A percentile compares a stretch with the other conserved stretches of the same genome.
Evolutionary conservation across 35 echinoderm and acorn worm genomes (phyloP).

Genomic region (Antedon bifida): DNA sequence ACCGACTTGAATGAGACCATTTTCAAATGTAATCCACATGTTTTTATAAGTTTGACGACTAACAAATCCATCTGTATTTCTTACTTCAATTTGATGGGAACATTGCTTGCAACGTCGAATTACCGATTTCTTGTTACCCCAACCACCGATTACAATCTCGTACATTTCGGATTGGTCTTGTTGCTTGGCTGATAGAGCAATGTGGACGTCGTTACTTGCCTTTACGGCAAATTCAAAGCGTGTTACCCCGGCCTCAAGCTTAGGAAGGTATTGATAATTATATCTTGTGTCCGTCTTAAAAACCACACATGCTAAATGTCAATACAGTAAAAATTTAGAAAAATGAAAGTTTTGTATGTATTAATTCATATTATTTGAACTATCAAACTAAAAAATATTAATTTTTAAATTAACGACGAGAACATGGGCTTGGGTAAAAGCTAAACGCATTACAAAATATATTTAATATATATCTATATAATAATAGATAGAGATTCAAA

Average conservation of each 20-base stretch:
- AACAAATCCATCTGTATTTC: neutral
- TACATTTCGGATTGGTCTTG: neutral
- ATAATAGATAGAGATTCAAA: too few species aligned
- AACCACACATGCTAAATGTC: conserved; percentile 34
- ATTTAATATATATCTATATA: too few species aligned
- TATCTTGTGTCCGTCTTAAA: conserved; percentile 23
- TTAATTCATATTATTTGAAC: too few species aligned
- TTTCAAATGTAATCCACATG: neutral
- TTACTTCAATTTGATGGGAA: neutral
- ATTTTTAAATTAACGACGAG: too few species aligned
- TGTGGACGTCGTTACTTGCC: neutral
- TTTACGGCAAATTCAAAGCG: neutral
- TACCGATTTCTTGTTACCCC: neutral
- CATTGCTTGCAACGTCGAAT: conserved; percentile 1
- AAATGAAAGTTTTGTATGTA: too few species aligned
- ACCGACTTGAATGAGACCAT: neutral
- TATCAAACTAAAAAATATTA: too few species aligned
- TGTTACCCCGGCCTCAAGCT: neutral
- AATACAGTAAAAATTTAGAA: neutral
- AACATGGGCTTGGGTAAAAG: too few species aligned
- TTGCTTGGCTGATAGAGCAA: neutral
- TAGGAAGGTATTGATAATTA: conserved; percentile 39
- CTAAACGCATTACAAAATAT: too few species aligned
- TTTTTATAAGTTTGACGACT: neutral
- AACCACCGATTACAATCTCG: conserved; percentile 5